Base-by-base conservation (phyloP, 2,888 invertebrate genomes). In the Chymomyza amoena region DNA sequence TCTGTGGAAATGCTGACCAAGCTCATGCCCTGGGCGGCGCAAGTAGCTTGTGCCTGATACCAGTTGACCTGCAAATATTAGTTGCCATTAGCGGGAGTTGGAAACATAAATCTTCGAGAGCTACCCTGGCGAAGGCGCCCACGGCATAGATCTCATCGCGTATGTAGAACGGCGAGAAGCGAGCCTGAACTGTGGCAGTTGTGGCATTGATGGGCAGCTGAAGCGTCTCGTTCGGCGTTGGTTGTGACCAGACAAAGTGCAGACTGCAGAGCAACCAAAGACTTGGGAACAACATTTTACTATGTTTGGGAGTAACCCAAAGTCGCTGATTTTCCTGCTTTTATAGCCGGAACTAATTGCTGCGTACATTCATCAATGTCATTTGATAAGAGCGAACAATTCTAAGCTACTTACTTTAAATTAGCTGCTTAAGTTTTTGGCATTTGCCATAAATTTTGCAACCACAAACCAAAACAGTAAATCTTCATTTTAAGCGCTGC, bases 401-500 rank as follows among this genome's bases (percentile, higher is more conserved):
- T 62, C 65, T 62, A 65, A 32, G 32, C 32, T 32, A 65, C 39
- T 64, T 64, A 56, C 63, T 45, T 69, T 65, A 68, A 75, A 70
- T 73, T 70, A 52, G 45, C 64, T 61, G 60, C 52, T 59, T 70
- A 52, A 59, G 61, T 50, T 51, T 54, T 72, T 62, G 56, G 61
- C 57, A 28, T 68, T 73, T 73, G 68, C 61, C 72, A 79, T 79
- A 79, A 79, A 79, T 79, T 79, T 57, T n/a, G 72, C 73, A 28
- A 39, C 64, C 28, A 25, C 57, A 45, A 64, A 16, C 18, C 73
- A 66, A 78, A 51, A 61, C 72, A 69, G 73, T 81, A 81, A 81
- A 81, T 81, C 81, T 81, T 77, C 79, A 81, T 81, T 81, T 81
- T 73, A 73, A 73, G 73, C 77, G 74, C 70, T 76, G 78, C 79